phyloP scores from a whole-genome alignment of 2,797 vertebrate species.

The Falco naumanni region DNA sequence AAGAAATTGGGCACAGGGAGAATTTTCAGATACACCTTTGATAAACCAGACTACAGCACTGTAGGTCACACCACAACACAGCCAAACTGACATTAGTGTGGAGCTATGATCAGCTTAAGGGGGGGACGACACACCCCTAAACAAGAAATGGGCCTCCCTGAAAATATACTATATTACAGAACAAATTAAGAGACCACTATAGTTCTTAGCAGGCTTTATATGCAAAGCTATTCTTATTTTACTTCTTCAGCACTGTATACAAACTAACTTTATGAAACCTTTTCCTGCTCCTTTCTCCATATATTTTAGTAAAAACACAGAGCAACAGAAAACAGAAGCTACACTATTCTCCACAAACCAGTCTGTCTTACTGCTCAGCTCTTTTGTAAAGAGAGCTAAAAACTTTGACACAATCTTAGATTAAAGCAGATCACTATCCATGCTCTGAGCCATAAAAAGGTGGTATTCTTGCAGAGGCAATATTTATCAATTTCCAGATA shows the following conservation, averaged over 20 bases:
- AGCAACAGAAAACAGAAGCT: background rate
- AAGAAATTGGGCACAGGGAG: background rate
- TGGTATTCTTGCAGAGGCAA: background rate
- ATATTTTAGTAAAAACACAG: background rate
- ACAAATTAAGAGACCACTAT: background rate
- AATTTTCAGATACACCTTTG: background rate
- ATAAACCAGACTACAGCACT: background rate
- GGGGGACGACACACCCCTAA: too few relatives aligned
- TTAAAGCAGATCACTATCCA: background rate
- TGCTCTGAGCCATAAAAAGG: background rate
- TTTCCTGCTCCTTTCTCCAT: background rate
- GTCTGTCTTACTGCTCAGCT: background rate
- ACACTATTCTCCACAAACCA: background rate
- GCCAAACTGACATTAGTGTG: background rate
- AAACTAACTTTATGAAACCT: background rate
- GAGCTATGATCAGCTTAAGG: too few relatives aligned
- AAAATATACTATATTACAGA: background rate
- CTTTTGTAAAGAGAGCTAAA: background rate
- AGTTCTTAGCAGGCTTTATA: background rate
- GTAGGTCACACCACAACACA: background rate
- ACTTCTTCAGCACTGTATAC: background rate
- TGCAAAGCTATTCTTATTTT: background rate
- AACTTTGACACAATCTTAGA: background rate
- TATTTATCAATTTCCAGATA: background rate
- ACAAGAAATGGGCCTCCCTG: background rate